Conservation (phyloP, 2,113 vertebrate species). For the Chunga burmeisteri region DNA sequence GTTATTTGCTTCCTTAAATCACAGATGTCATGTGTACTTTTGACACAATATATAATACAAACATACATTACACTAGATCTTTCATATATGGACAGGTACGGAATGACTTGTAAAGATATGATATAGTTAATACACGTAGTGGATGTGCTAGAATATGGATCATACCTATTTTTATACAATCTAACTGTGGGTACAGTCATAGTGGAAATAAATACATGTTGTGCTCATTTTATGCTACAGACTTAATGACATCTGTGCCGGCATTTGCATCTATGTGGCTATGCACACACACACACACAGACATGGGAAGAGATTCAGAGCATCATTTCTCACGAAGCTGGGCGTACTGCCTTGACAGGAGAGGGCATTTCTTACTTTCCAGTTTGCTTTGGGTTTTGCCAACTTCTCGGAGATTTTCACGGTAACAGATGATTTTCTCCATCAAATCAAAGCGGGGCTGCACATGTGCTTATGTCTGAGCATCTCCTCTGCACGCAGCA, state of each 20-base stretch:
- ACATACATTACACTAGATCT: fast-evolving
- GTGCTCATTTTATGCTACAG: neutral
- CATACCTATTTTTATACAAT: fast-evolving
- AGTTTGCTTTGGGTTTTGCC: neutral
- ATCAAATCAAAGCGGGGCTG: fast-evolving
- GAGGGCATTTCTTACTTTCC: neutral
- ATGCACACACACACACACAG: fast-evolving
- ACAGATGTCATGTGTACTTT: neutral
- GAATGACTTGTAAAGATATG: neutral
- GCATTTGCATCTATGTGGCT: fast-evolving
- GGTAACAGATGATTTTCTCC: fast-evolving
- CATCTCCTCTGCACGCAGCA: neutral
- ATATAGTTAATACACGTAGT: fast-evolving
- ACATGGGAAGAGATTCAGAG: neutral
- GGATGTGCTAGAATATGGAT: neutral
- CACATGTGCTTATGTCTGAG: fast-evolving
- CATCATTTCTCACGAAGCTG: neutral
- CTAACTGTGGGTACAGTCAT: fast-evolving
- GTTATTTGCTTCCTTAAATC: neutral
- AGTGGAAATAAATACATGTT: fast-evolving
- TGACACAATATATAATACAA: neutral
- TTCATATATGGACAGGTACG: fast-evolving
- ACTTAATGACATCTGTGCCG: neutral
- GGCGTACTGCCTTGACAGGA: neutral
- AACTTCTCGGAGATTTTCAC: neutral